Base-by-base conservation (phyloP, 2,797 vertebrate species). In the Acanthurus lineatus region DNA sequence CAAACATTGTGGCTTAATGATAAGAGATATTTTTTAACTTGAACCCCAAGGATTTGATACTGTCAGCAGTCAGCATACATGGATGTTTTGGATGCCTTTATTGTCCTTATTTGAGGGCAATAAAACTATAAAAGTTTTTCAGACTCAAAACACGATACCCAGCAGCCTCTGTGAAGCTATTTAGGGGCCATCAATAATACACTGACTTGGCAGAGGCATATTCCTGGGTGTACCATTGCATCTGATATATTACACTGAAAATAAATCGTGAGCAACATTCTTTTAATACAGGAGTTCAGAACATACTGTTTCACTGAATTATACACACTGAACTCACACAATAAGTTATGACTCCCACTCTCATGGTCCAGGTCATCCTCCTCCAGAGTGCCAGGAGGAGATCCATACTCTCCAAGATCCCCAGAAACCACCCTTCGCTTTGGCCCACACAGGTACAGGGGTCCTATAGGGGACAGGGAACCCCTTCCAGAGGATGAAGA, bases 401-500 rank as follows among this genome's bases (percentile, higher is more conserved):
- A 77, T 3, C 66, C 52, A 1, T 93, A 94, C 69, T 91, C 88
- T 63, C 77, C 88, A 20, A 81, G 81, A n/a, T 77, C 82, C 3
- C 76, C 84, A 0, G 73, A 78, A 12, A 69, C 79, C 8, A 61
- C 70, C 62, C 76, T 90, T 44, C 40, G 77, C 69, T 88, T 86
- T 2, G 90, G 89, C n/a, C 83, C 87, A 69, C 90, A 88, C 28
- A 86, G 45, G 67, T 91, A 95, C 28, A 86, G 47, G 67, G 91
- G 94, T 35, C 89, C 86, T 52, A 86, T 73, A 9, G 92, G 86
- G 45, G 95, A 93, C 61, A 94, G 56, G 35, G 94, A 95, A 12
- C 94, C 94, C 28, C 92, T 91, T 5, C 95, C 95, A 8, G 95
- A 96, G 10, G 95, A 96, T 17, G 94, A 95, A 9, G 95, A 96